A percentile compares a stretch with the other conserved stretches of the same genome.
phyloP scores from a whole-genome alignment of 2,113 vertebrate genomes.

The Alethe castanea region DNA sequence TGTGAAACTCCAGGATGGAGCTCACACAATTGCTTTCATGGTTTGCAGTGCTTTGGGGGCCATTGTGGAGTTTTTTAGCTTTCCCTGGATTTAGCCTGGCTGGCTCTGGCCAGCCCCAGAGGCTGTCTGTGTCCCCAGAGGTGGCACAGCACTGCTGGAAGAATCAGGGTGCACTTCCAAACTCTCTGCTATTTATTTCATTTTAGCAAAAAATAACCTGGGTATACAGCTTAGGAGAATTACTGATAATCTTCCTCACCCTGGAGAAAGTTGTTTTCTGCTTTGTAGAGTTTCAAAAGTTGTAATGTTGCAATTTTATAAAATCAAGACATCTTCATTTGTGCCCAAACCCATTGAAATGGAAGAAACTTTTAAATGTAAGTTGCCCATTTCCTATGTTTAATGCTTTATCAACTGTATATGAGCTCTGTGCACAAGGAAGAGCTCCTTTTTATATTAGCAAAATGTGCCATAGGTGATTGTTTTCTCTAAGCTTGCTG shows the following conservation, averaged over 20 bases:
- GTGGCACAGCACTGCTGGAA: fast-evolving
- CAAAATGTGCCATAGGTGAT: background rate
- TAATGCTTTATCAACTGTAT: background rate
- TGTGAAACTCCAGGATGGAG: background rate
- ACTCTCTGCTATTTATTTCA: background rate
- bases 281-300: background rate
- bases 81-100: background rate
- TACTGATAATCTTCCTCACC: background rate
- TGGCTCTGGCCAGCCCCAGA: background rate
- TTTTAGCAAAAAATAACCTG: background rate
- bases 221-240: background rate
- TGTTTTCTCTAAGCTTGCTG: background rate
- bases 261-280: background rate
- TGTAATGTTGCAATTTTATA: background rate
- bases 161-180: background rate
- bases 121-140: background rate
- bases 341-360: background rate
- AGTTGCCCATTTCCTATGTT: background rate
- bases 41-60: background rate
- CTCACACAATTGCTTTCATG: background rate
- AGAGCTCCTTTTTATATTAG: background rate
- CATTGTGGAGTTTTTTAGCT: fast-evolving
- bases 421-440: background rate
- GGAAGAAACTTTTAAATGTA: background rate
- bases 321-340: background rate